Evolutionary conservation across 2,113 vertebrate species (phyloP), one percentile per base, ranked within the genome.

Genomic region (Merops nubicus): DNA sequence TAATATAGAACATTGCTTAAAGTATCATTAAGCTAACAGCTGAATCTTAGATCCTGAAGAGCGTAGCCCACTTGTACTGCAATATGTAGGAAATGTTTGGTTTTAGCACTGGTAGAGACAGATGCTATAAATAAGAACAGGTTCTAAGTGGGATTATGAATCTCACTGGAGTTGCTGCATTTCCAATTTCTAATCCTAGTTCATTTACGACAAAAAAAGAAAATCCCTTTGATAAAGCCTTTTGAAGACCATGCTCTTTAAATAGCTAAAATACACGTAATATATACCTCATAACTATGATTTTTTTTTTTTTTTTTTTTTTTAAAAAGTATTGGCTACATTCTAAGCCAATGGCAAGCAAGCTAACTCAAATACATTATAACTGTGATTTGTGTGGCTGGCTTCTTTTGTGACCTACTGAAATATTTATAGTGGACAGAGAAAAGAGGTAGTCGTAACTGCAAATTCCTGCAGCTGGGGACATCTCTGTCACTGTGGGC

Each of bases 361-460:
- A 79, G 36, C 11, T 72, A 67, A 50, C 13, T 38, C 38, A 28
- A 75, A 25, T 42, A 47, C 14, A 54, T 65, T 68, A 21, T 62
- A 89, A 67, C 13, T 79, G 76, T 74, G 57, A 94, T 80, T 38
- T 83, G 42, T 92, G 96, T 96, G 96, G 96, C 98, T 98, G 98
- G 93, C 94, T 98, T 93, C 93, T 98, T 98, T 98, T 70, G 62
- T 98, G 98, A 96, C 97, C 95, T 98, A 97, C 98, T 99, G 97
- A 98, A 99, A 99, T 98, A 99, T 99, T 99, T 98, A 99, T 98
- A 98, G 95, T 96, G 97, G 98, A 96, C 98, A 98, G 97, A 98
- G 97, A 98, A 98, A 98, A 96, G 81, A 93, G 96, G 97, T 78
- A 96, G 96, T 92, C 97, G 97, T 98, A 98, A 98, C 97, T 97